A percentile compares a stretch with the other conserved stretches of the same genome.
Evolutionary conservation across 2,113 vertebrate species (phyloP).

Genomic region (Sakesphorus luctuosus): DNA sequence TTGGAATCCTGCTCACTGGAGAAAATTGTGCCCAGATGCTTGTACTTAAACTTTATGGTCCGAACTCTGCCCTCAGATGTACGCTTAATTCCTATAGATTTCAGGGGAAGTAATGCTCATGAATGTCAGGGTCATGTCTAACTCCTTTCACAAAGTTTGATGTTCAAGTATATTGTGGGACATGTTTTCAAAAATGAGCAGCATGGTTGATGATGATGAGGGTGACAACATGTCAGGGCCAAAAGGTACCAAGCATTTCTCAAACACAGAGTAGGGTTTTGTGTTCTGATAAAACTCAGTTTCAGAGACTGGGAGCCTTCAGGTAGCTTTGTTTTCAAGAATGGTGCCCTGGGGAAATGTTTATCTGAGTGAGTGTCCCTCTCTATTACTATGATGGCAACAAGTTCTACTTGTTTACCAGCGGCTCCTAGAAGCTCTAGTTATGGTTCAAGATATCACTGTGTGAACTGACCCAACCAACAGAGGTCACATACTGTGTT

Average conservation of each 20-base stretch:
- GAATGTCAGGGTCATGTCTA: not conserved
- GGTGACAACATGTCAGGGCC: not conserved
- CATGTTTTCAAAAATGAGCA: not conserved
- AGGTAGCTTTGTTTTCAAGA: not conserved
- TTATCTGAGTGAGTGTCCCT: not conserved
- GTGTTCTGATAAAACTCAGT: not conserved
- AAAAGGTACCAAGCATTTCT: not conserved
- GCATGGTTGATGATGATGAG: not conserved
- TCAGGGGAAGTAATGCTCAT: not conserved
- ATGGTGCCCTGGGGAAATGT: not conserved
- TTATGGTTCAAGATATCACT: not conserved
- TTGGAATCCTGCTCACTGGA: conserved; percentile 58
- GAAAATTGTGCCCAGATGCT: conserved; percentile 74
- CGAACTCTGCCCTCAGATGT: conserved; percentile 46
- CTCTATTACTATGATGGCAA: not conserved
- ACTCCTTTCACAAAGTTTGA: not conserved
- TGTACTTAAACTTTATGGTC: conserved; percentile 64
- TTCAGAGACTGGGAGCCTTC: not conserved
- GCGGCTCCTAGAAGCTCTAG: not conserved
- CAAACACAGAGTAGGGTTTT: not conserved
- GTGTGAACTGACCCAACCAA: not conserved
- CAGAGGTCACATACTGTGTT: not conserved
- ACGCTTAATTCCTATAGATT: conserved; percentile 34
- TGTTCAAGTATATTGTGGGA: not conserved
- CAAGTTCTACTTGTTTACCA: not conserved